phyloP scores from a whole-genome alignment of 2,797 vertebrate genomes.

The Gila robusta region DNA sequence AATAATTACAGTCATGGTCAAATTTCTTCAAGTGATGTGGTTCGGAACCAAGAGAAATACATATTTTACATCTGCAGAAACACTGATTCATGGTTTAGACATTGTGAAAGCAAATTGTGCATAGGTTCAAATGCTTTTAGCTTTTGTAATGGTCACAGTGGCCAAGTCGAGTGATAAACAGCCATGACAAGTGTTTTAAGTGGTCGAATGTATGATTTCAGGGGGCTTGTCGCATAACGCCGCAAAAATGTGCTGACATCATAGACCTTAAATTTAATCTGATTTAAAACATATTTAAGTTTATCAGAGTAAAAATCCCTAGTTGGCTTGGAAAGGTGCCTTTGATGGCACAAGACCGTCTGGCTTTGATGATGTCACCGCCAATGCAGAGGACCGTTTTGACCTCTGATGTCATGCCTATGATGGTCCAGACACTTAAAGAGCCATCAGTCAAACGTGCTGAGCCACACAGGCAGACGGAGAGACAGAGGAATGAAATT shows the following conservation, averaged over 20 bases:
- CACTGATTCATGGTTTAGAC: conserved; percentile 55
- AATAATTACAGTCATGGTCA: conserved; percentile 58
- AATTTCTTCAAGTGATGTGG: conserved; percentile 57
- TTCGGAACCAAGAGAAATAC: conserved; percentile 50
- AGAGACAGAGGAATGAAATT: conserved; percentile 51
- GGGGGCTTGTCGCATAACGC: conserved; percentile 40
- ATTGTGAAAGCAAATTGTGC: conserved; percentile 34
- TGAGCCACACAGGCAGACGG: conserved; percentile 39
- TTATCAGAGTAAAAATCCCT: conserved; percentile 42
- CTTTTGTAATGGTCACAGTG: conserved; percentile 29
- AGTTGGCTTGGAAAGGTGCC: conserved; percentile 41
- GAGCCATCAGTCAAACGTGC: conserved; percentile 29
- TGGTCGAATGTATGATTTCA: conserved; percentile 21
- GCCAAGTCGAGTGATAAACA: conserved; percentile 49
- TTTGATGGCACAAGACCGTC: conserved; percentile 26
- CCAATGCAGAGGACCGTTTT: conserved; percentile 18
- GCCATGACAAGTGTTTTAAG: conserved; percentile 47
- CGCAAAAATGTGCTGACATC: conserved; percentile 44
- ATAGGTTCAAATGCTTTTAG: conserved; percentile 38
- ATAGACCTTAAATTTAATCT: conserved; percentile 33
- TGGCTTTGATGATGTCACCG: conserved; percentile 48
- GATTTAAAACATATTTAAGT: conserved; percentile 44
- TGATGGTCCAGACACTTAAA: conserved; percentile 34
- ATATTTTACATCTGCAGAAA: conserved; percentile 47
- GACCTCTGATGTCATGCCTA: conserved; percentile 50